Evolutionary conservation across 2,113 vertebrate species (phyloP).

Genomic region (Canis aureus): DNA sequence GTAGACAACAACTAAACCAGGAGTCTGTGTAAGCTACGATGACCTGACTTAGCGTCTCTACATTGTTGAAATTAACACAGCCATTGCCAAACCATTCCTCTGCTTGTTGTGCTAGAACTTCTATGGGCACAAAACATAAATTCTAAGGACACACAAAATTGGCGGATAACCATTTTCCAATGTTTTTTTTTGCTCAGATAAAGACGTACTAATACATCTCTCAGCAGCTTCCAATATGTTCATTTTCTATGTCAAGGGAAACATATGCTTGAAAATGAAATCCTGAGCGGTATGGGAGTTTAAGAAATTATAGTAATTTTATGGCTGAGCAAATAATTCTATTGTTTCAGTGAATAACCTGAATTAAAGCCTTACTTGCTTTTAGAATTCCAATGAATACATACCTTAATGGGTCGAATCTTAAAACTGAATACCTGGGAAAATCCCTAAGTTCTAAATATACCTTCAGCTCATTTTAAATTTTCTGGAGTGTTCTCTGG

Average conservation of each 20-base stretch:
- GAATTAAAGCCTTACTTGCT: slow-evolving; percentile 49
- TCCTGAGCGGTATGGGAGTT: background rate
- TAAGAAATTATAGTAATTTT: slow-evolving; percentile 74
- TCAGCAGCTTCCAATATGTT: background rate
- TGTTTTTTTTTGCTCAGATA: slow-evolving; percentile 41
- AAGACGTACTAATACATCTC: background rate
- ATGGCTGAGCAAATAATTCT: slow-evolving; percentile 67
- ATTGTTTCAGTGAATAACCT: slow-evolving; percentile 59
- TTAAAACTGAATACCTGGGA: slow-evolving; percentile 1
- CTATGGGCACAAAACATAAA: background rate
- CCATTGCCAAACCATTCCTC: background rate
- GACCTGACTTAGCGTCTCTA: background rate
- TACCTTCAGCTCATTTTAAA: background rate
- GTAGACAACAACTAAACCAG: background rate
- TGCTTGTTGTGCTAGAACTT: background rate
- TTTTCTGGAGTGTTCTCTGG: slow-evolving; percentile 20
- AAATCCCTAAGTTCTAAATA: background rate
- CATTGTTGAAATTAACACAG: background rate
- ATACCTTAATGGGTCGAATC: background rate
- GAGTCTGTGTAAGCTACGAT: background rate
- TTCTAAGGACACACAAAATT: background rate
- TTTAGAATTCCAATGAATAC: slow-evolving; percentile 57
- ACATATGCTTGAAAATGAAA: slow-evolving; percentile 42
- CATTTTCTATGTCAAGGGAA: slow-evolving; percentile 47
- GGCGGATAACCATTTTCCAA: background rate